Conservation (phyloP, 2,797 vertebrate species). For the Mus caroli region DNA sequence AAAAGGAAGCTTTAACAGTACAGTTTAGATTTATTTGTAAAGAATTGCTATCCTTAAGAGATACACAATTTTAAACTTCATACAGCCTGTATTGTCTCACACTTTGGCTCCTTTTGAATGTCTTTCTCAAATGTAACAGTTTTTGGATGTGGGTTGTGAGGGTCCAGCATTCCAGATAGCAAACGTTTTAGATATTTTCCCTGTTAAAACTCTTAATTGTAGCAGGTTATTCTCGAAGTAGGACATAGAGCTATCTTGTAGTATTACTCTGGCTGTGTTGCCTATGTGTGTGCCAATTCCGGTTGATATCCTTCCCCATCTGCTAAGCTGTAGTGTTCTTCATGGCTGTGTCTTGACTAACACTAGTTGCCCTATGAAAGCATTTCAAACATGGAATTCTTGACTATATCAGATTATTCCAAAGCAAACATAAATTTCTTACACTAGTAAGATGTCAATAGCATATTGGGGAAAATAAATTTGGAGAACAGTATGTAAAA, state of each 20-base stretch:
- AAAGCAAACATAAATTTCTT: conserved; percentile 45
- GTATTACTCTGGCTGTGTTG: not conserved
- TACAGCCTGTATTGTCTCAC: conserved; percentile 13
- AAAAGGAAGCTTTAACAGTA: conserved; percentile 34
- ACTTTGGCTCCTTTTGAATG: not conserved
- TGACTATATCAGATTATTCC: not conserved
- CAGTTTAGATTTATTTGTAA: conserved; percentile 48
- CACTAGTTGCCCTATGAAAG: not conserved
- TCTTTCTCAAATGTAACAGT: not conserved
- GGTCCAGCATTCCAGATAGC: conserved; percentile 1
- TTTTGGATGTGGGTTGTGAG: not conserved
- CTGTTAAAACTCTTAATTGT: not conserved
- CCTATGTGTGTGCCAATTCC: not conserved
- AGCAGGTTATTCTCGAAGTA: not conserved
- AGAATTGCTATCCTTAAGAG: not conserved
- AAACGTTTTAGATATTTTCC: not conserved
- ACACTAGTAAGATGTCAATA: not conserved
- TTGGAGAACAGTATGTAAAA: conserved; percentile 14
- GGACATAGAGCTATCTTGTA: not conserved
- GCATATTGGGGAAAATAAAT: conserved; percentile 32
- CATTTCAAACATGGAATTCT: not conserved
- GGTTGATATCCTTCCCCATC: not conserved
- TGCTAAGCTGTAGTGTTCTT: not conserved
- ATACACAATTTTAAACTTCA: not conserved
- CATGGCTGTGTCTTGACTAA: not conserved